These are phyloP conservation scores for Meriones unguiculatus DNA, from an alignment of 2,113 vertebrate genomes.

Conservation along the genomic window DNA sequence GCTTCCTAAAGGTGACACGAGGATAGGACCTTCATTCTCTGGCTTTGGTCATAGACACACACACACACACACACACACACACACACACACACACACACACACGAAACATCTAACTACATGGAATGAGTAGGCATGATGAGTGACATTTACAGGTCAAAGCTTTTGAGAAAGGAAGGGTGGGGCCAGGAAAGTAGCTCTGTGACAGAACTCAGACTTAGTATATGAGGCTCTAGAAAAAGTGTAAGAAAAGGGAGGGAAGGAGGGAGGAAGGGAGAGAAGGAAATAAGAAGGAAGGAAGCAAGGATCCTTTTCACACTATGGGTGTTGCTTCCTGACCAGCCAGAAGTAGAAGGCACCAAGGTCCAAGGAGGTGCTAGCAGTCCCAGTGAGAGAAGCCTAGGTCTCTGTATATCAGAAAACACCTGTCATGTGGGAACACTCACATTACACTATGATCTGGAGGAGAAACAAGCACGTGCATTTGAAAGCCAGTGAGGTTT, in stretches of 20 bases:
- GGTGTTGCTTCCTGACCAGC: not conserved
- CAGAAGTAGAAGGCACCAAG: not conserved
- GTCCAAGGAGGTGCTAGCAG: not conserved
- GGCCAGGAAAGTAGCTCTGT: too few relatives aligned
- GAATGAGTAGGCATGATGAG: not conserved
- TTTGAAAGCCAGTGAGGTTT: not conserved
- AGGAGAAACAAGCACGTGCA: not conserved
- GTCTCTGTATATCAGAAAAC: not conserved
- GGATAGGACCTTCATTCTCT: not conserved
- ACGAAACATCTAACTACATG: not conserved
- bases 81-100: not conserved
- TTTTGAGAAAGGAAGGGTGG: not conserved
- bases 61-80: too few relatives aligned
- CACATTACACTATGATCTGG: not conserved
- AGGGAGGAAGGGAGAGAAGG: rapidly evolving
- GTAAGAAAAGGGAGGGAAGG: not conserved
- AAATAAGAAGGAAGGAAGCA: not conserved
- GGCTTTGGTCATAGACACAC: not conserved
- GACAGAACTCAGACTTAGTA: not conserved
- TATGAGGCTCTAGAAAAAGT: not conserved
- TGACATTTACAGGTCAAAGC: not conserved
- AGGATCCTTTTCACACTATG: not conserved
- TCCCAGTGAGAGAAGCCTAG: not conserved
- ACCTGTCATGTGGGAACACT: not conserved
- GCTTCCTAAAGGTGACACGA: not conserved